These are phyloP conservation scores for Nemurella pictetii DNA, from an alignment of 2,888 invertebrate species.

Conservation along the genomic window DNA sequence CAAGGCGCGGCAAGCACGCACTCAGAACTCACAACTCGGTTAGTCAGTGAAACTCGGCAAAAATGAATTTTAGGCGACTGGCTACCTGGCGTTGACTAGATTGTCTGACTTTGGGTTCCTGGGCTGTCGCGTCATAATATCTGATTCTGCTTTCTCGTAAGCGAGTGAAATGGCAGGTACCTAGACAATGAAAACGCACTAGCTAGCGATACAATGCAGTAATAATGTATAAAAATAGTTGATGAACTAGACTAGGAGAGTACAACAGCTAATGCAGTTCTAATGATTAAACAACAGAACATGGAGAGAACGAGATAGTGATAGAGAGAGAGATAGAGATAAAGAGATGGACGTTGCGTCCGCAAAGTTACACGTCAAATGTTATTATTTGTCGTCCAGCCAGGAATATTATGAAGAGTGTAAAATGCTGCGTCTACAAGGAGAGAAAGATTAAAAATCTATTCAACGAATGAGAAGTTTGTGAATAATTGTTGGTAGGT, in stretches of 20 bases:
- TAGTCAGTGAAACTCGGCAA: constrained; percentile 1
- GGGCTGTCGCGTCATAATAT: constrained; percentile 60
- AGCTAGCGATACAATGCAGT: constrained; percentile 7
- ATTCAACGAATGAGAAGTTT: constrained; percentile 16
- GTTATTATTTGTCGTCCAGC: not conserved
- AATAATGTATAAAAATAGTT: not conserved
- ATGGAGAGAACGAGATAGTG: not conserved
- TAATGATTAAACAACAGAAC: constrained; percentile 2
- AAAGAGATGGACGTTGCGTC: not conserved
- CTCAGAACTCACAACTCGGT: not conserved
- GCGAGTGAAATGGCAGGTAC: constrained; percentile 60
- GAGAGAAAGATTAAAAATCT: constrained; percentile 19
- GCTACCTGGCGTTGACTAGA: constrained; percentile 58
- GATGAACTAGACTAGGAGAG: constrained; percentile 5
- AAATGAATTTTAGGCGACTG: not conserved
- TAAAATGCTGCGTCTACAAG: constrained; percentile 32
- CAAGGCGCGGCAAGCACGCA: not conserved
- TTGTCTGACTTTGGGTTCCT: constrained; percentile 58
- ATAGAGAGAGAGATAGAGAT: not conserved
- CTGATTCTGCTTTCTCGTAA: constrained; percentile 59
- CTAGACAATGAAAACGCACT: constrained; percentile 45
- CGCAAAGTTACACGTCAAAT: not conserved
- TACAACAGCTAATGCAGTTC: not conserved
- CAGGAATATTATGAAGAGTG: constrained; percentile 21
- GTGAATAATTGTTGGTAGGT: not conserved